A percentile compares a stretch with the other conserved stretches of the same genome.
These are phyloP conservation scores for Diglossa cyanea DNA, from an alignment of 2,797 vertebrate species.

Conservation along the genomic window DNA sequence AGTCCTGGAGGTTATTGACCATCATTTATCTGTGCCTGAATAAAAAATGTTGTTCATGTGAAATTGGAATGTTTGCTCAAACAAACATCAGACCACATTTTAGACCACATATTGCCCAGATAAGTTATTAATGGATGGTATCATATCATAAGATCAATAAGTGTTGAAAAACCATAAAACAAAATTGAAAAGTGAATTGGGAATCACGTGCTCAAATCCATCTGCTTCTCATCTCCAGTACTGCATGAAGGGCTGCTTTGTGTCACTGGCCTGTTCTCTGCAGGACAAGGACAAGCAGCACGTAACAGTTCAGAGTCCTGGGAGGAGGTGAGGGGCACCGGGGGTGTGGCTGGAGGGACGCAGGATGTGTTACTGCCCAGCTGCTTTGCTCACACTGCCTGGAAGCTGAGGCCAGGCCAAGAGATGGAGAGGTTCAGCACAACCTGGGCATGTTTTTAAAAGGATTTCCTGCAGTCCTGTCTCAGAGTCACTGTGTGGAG, in stretches of 20 bases:
- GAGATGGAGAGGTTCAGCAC: background rate
- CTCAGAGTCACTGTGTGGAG: background rate
- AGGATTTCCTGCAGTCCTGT: background rate
- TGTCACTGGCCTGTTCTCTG: background rate
- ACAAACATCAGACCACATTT: background rate
- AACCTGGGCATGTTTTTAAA: background rate
- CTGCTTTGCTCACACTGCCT: background rate
- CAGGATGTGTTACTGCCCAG: background rate
- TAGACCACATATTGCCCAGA: background rate
- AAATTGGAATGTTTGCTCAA: background rate
- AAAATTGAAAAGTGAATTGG: background rate
- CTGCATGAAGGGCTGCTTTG: background rate
- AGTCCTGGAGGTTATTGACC: background rate
- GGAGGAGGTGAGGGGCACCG: background rate
- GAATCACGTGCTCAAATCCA: background rate
- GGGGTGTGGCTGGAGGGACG: background rate
- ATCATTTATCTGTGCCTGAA: background rate
- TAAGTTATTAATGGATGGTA: background rate
- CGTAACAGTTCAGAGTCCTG: background rate
- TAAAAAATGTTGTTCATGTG: background rate
- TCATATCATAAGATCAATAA: background rate
- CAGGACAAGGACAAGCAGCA: background rate
- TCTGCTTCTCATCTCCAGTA: background rate
- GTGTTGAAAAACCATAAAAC: background rate
- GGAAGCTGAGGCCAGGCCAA: background rate